Evolutionary conservation across 2,113 vertebrate genomes (phyloP).

Genomic region (Lota lota): DNA sequence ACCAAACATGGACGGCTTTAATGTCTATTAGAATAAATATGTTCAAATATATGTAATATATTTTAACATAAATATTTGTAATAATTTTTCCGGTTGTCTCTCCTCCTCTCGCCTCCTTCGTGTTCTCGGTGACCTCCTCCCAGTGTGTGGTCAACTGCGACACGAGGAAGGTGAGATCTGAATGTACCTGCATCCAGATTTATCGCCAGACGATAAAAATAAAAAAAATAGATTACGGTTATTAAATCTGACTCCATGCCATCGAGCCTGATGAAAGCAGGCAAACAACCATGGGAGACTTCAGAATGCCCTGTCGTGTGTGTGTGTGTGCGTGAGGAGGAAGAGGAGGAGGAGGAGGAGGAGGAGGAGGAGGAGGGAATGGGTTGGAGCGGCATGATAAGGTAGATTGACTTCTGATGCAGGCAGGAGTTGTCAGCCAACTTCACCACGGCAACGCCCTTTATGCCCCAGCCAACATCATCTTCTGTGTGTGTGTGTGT

Average conservation of each 20-base stretch:
- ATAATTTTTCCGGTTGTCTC: background rate
- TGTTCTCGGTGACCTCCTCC: background rate
- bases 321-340: conserved; percentile 14
- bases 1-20: too few relatives aligned
- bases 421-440: conserved; percentile 59
- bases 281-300: conserved; percentile 55
- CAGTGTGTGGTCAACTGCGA: conserved; percentile 30
- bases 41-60: conserved; percentile 14
- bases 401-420: conserved; percentile 71
- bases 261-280: conserved; percentile 73
- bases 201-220: conserved; percentile 69
- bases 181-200: conserved; percentile 63
- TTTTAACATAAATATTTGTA: conserved; percentile 9
- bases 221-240: conserved; percentile 51
- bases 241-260: conserved; percentile 73
- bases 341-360: conserved; percentile 22
- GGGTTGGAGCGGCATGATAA: conserved; percentile 46
- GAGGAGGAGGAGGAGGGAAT: conserved; percentile 31
- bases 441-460: conserved; percentile 51
- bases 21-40: too few relatives aligned
- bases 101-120: background rate
- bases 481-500: conserved; percentile 8
- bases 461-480: conserved; percentile 60
- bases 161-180: conserved; percentile 66
- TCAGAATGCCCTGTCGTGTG: conserved; percentile 40